Base-by-base conservation (phyloP, 2,797 vertebrate genomes). In the Danio choprae region DNA sequence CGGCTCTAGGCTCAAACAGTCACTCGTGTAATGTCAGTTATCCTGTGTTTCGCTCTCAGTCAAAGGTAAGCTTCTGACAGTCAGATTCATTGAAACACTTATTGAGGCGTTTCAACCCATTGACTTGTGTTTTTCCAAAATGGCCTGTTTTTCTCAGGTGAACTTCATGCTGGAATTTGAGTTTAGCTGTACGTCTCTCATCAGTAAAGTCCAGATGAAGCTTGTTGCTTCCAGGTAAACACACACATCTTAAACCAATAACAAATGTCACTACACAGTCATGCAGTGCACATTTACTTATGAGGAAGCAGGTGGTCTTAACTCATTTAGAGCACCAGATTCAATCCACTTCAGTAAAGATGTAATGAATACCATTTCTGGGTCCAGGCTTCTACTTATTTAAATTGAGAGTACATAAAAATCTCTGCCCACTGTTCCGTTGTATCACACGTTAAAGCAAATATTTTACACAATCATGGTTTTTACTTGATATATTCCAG, bases 161-260 rank as follows among this genome's bases (percentile, higher is more conserved):
- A 93, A 93, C 76, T 95, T 98, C 77, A 90, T 94, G 89, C 77
- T 98, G 81, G 96, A 97, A 89, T 97, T 98, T 86, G 96, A 97
- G 86, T 97, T 96, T 87, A 96, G 95, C 88, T 98, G 96, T 81
- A 91, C 93, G 0, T 89, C 91, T 67, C 92, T 97, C 40, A 89
- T 93, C 81, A 95, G 81, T 84, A 92, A 94, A 78, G 92, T 95
- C 43, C 93, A 94, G 67, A 92, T 97, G 87, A 96, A 91, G 83
- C 92, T 98, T 46, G 84, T 68, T 0, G 94, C 93, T 20, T 86
- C 84, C 85, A 97, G 96, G 96, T 97, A 91, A 11, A 63, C 20
- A 46, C 74, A 53, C 64, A 62, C 16, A 71, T 6, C 22, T 36
- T 50, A 50, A 76, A 46, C 40, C 36, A 46, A 36, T n/a, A 62